phyloP scores from a whole-genome alignment of 1,140 invertebrate genomes.

The Babylonia areolata region DNA sequence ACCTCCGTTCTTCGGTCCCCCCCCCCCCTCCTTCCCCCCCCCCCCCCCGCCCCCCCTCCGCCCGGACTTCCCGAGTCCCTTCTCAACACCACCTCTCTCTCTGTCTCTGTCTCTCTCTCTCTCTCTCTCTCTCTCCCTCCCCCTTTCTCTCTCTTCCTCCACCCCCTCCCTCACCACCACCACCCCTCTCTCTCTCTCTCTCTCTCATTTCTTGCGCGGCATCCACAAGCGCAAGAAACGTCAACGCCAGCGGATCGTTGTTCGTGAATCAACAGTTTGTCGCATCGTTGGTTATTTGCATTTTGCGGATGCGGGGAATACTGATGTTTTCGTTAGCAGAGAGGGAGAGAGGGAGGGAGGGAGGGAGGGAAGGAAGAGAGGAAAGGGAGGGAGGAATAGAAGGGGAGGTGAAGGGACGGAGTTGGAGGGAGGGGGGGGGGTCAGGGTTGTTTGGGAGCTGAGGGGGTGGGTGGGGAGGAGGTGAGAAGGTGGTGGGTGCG shows the following conservation, averaged over 20 bases:
- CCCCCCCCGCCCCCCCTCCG: too few relatives aligned
- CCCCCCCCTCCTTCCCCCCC: too few relatives aligned
- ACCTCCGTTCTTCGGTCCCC: too few relatives aligned
- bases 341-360: background rate
- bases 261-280: slow-evolving; percentile 10
- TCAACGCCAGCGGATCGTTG: background rate
- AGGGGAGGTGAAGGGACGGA: too few relatives aligned
- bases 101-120: background rate
- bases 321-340: background rate
- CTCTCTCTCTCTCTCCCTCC: too few relatives aligned
- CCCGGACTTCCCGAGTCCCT: too few relatives aligned
- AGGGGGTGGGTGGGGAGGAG: background rate
- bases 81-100: too few relatives aligned
- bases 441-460: background rate
- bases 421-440: background rate
- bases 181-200: too few relatives aligned
- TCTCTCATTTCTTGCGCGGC: too few relatives aligned
- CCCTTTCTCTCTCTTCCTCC: too few relatives aligned
- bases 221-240: background rate
- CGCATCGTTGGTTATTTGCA: slow-evolving; percentile 11
- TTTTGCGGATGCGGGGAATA: slow-evolving; percentile 17
- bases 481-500: too few relatives aligned
- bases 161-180: too few relatives aligned
- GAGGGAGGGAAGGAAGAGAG: background rate
- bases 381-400: background rate